Conservation (phyloP, 2,113 vertebrate genomes). For the Geococcyx californianus region DNA sequence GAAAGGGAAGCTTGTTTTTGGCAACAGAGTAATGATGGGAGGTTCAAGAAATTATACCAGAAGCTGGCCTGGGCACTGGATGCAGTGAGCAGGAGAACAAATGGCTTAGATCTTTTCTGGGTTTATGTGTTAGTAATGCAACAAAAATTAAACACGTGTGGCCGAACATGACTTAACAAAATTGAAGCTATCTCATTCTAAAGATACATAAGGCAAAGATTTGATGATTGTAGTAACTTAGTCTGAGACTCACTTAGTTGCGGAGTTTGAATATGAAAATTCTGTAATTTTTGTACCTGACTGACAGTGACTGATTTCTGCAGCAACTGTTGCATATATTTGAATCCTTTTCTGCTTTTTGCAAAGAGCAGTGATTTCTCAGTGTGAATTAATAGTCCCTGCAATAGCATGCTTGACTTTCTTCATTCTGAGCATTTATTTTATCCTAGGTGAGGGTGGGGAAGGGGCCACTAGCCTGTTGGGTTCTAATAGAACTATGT, state of each 20-base stretch:
- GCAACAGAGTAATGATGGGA: not conserved
- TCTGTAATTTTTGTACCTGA: not conserved
- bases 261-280: not conserved
- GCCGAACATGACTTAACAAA: not conserved
- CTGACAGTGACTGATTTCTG: not conserved
- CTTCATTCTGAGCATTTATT: not conserved
- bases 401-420: not conserved
- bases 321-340: not conserved
- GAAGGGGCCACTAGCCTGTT: not conserved
- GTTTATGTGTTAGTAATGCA: not conserved
- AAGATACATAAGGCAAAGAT: not conserved
- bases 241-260: not conserved
- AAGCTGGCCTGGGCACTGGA: not conserved
- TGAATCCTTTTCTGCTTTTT: not conserved
- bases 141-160: not conserved
- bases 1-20: not conserved
- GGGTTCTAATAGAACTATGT: not conserved
- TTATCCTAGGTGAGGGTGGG: not conserved
- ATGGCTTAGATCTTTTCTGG: not conserved
- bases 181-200: not conserved
- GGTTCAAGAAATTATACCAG: not conserved
- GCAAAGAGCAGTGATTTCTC: not conserved
- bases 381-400: not conserved
- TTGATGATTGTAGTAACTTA: not conserved
- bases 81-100: not conserved